Evolutionary conservation across 2,797 vertebrate species (phyloP), one percentile per base, ranked within the genome.

Genomic region (Poecilia velifera): DNA sequence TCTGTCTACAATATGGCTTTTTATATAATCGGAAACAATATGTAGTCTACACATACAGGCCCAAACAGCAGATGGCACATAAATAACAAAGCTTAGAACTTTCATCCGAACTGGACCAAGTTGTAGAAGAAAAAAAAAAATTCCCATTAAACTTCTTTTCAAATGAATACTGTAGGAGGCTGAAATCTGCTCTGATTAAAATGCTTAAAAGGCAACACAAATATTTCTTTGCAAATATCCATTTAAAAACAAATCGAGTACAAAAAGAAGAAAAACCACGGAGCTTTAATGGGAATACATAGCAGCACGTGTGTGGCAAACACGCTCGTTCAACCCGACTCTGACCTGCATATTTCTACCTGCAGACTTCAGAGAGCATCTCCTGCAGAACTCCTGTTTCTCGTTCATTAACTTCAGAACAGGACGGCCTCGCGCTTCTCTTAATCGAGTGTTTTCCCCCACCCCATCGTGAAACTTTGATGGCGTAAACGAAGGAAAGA

Each of bases 1-100:
- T 87, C 79, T 82, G 87, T 88, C 84, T 86, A 91, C 86, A 92
- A 76, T 94, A 94, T 94, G 94, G 94, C 94, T 94, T 94, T 72
- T 91, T 88, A 76, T 84, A 64, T 77, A 43, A 80, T 89, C 74
- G 85, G 78, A 89, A 88, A 91, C 80, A 86, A 89, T 81, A 81
- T 64, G 79, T 76, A 80, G 85, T 79, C 83, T 68, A 84, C 77
- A 82, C 62, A 77, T 71, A 90, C 83, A 82, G 82, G 76, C 73
- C 83, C 46, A 78, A 72, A 87, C 89, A 89, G 90, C 90, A 89
- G 88, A 90, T 92, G 90, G 90, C 92, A 92, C 92, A 85, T 87
- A 81, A 89, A 86, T 85, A 90, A 83, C 80, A 39, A 89, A 86
- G 87, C 82, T 88, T 89, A 70, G 84, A 80, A 76, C 80, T 46